phyloP scores from a whole-genome alignment of 2,888 invertebrate species.

The Aphidius colemani region DNA sequence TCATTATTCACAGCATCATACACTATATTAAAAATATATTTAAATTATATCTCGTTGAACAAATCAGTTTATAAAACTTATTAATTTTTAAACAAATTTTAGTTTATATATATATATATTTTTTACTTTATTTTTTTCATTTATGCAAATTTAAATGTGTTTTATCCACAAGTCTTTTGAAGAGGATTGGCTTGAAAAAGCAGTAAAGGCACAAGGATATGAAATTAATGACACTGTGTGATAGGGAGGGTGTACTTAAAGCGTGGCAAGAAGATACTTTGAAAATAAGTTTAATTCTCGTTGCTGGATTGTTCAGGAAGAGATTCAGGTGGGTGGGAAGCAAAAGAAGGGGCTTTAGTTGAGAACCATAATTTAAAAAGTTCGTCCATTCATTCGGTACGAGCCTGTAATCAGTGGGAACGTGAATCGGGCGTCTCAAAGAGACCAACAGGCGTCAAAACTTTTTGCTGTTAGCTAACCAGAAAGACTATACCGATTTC shows the following conservation, averaged over 20 bases:
- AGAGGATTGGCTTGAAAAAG: neutral
- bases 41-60: slow-evolving; percentile 2
- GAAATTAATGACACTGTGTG: slow-evolving; percentile 5
- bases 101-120: neutral
- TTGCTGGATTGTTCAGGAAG: slow-evolving; percentile 22
- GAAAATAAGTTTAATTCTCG: slow-evolving; percentile 45
- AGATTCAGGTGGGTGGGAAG: slow-evolving; percentile 1
- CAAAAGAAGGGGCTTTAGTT: slow-evolving; percentile 44
- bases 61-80: slow-evolving; percentile 2
- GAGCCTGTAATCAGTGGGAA: slow-evolving; percentile 43
- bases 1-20: too few relatives aligned
- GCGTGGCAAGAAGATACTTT: slow-evolving; percentile 36
- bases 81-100: neutral
- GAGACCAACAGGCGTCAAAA: slow-evolving; percentile 9
- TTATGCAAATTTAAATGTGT: too few relatives aligned
- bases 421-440: slow-evolving; percentile 28
- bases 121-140: neutral
- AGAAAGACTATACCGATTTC: neutral
- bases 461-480: slow-evolving; percentile 15
- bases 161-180: too few relatives aligned
- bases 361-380: slow-evolving; percentile 52
- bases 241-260: slow-evolving; percentile 7
- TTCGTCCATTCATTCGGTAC: slow-evolving; percentile 48
- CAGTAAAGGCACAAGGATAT: neutral
- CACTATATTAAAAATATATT: too few relatives aligned